Evolutionary conservation across 1,140 invertebrate species (phyloP).

Genomic region (Scaptodrosophila lebanonensis): DNA sequence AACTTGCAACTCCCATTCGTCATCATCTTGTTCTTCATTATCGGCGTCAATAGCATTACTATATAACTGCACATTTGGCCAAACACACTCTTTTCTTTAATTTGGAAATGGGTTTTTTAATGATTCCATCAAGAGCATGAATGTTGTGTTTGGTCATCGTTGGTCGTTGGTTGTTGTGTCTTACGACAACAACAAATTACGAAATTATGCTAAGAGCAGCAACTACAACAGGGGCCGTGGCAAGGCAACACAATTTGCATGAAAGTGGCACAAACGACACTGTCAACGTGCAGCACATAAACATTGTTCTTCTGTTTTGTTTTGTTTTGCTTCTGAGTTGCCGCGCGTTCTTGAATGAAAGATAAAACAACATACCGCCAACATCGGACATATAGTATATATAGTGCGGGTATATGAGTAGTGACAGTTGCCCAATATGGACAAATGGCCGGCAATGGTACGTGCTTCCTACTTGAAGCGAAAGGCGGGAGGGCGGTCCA

Average conservation of each 20-base stretch:
- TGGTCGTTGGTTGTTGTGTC: constrained; percentile 23
- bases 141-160: constrained; percentile 21
- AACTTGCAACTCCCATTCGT: too few relatives aligned
- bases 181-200: constrained; percentile 43
- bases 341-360: constrained; percentile 52
- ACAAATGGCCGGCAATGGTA: constrained; percentile 26
- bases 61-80: constrained; percentile 6
- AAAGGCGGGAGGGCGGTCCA: constrained; percentile 36
- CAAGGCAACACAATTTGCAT: constrained; percentile 58
- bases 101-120: constrained; percentile 35
- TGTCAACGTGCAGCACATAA: too few relatives aligned
- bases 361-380: constrained; percentile 19
- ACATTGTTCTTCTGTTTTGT: too few relatives aligned
- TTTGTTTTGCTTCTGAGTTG: too few relatives aligned
- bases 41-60: constrained; percentile 6
- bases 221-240: constrained; percentile 17
- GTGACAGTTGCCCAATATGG: constrained; percentile 56
- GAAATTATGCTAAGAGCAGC: constrained; percentile 55
- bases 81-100: too few relatives aligned
- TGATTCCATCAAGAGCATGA: constrained; percentile 34
- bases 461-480: constrained; percentile 3
- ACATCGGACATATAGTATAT: constrained; percentile 34
- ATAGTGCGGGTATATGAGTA: constrained; percentile 21
- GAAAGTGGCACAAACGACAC: constrained; percentile 65
- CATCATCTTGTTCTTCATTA: too few relatives aligned